These are phyloP conservation scores for Heliangelus exortis DNA, from an alignment of 2,797 vertebrate genomes.

Conservation along the genomic window DNA sequence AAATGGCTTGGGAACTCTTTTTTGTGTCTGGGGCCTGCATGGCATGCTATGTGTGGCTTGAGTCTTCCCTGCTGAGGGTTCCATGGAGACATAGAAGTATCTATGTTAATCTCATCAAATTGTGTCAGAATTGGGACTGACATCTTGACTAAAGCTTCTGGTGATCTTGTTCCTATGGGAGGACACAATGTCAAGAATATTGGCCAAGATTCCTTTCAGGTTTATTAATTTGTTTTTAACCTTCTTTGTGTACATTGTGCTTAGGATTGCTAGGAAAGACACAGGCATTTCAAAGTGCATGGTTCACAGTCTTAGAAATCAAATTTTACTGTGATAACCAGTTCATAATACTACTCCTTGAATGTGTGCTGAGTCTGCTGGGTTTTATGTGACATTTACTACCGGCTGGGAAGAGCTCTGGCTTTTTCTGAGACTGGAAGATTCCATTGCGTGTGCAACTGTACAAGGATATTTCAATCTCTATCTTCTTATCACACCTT, in stretches of 20 bases:
- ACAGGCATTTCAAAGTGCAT: background rate
- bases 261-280: rapidly evolving
- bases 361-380: rapidly evolving
- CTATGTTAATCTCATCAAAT: background rate
- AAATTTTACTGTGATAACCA: rapidly evolving
- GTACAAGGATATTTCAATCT: background rate
- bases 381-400: background rate
- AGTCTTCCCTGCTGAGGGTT: background rate
- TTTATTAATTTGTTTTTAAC: background rate
- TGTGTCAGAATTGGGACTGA: no score
- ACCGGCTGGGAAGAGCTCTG: rapidly evolving
- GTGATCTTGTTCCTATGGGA: background rate
- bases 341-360: rapidly evolving
- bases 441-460: rapidly evolving
- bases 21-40: rapidly evolving
- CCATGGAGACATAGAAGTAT: background rate
- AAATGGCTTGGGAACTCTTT: background rate
- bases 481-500: rapidly evolving
- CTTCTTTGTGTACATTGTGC: rapidly evolving
- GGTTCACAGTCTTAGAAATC: rapidly evolving
- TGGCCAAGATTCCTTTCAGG: background rate
- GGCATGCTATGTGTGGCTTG: background rate
- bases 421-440: background rate
- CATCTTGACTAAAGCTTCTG: background rate
- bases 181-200: rapidly evolving